phyloP scores from a whole-genome alignment of 2,888 invertebrate genomes.

The Brassicogethes aeneus region DNA sequence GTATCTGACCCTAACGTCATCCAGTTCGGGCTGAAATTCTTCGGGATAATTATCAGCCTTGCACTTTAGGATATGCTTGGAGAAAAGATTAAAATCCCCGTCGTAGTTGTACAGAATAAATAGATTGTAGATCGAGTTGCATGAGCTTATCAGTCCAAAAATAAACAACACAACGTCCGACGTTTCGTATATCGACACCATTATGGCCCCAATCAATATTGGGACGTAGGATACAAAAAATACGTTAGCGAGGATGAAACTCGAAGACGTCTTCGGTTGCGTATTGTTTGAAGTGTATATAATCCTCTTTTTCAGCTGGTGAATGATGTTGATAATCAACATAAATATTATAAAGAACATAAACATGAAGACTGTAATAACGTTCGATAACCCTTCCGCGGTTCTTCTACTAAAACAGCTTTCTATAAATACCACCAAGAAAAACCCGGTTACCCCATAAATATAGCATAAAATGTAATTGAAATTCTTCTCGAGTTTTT shows the following conservation, averaged over 20 bases:
- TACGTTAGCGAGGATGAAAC: not conserved
- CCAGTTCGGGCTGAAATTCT: not conserved
- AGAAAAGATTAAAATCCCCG: not conserved
- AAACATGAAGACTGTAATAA: not conserved
- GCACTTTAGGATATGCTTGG: slow-evolving; percentile 3
- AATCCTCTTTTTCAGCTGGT: not conserved
- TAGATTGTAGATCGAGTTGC: not conserved
- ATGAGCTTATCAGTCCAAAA: not conserved
- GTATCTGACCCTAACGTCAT: not conserved
- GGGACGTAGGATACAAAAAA: not conserved
- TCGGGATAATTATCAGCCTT: not conserved
- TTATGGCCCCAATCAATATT: not conserved
- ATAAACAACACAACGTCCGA: not conserved
- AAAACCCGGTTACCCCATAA: not conserved
- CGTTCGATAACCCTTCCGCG: not conserved
- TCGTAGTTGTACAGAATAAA: not conserved
- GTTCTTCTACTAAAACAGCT: not conserved
- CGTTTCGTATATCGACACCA: not conserved
- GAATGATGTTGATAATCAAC: not conserved
- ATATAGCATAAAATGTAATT: not conserved
- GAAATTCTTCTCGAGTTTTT: not conserved
- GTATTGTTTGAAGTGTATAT: no score
- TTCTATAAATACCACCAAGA: not conserved
- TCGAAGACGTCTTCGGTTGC: not conserved
- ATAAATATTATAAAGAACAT: not conserved